Evolutionary conservation across 2,797 vertebrate genomes (phyloP).

Genomic region (Chromis chromis): DNA sequence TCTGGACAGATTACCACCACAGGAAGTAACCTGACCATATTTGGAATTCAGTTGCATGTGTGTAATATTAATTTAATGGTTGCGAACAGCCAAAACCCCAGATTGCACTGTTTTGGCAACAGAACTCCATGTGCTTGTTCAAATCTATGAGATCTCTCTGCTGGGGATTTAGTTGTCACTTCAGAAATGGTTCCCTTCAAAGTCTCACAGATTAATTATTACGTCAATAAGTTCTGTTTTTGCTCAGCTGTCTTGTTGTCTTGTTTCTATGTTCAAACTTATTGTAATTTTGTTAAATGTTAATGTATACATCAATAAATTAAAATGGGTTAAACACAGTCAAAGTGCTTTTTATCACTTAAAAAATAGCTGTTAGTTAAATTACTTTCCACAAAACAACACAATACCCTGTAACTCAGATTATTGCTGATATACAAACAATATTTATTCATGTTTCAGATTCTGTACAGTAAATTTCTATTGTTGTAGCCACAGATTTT

Average conservation of each 20-base stretch:
- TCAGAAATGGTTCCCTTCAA: neutral
- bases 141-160: neutral
- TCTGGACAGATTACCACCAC: constrained; percentile 31
- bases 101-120: neutral
- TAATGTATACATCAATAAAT: neutral
- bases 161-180: neutral
- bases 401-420: neutral
- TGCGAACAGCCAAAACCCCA: neutral
- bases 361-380: too few relatives aligned
- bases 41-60: neutral
- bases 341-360: neutral
- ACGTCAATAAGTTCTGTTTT: neutral
- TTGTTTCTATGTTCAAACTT: neutral
- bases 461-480: neutral
- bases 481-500: neutral
- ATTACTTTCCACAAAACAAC: neutral
- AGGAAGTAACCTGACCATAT: constrained; percentile 15
- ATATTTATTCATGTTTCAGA: neutral
- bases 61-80: neutral
- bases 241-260: neutral
- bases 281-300: neutral
- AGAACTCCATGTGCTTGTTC: too few relatives aligned
- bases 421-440: neutral
- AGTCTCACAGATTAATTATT: neutral
- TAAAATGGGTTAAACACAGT: neutral